Evolutionary conservation across 53 echinoderm and acorn worm species (phyloP).

Genomic region (Paelopatides confundens): DNA sequence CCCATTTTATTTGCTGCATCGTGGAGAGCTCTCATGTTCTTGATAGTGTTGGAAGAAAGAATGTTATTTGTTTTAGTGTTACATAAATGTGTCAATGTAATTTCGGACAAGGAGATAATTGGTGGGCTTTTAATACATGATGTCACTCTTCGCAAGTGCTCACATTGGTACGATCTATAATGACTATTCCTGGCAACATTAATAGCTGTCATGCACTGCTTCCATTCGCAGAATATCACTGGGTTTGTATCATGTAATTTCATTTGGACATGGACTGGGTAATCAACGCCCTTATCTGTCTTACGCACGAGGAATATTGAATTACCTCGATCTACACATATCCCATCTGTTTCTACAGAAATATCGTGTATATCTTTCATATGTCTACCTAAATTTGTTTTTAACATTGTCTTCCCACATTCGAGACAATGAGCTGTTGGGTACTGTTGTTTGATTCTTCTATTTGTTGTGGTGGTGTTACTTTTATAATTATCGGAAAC

Average conservation of each 20-base stretch:
- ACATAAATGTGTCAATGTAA: neutral
- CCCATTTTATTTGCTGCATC: neutral
- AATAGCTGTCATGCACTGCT: neutral
- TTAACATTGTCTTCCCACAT: neutral
- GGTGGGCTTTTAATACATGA: neutral
- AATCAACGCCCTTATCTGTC: constrained; percentile 2
- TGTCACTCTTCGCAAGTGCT: neutral
- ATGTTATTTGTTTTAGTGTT: neutral
- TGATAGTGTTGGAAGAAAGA: neutral
- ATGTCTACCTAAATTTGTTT: neutral
- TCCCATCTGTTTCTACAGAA: neutral
- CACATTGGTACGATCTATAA: constrained; percentile 5
- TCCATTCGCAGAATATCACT: neutral
- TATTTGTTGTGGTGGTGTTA: no score
- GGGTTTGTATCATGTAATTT: neutral
- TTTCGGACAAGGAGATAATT: neutral
- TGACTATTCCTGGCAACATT: constrained; percentile 18
- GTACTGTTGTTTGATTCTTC: neutral
- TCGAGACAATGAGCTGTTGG: neutral
- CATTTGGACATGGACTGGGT: neutral
- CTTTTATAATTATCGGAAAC: no score
- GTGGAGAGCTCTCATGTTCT: neutral
- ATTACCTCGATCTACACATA: constrained; percentile 28
- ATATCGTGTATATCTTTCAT: neutral
- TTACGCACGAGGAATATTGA: constrained; percentile 28